Evolutionary conservation across 2,113 vertebrate species (phyloP).

Genomic region (Gadus chalcogrammus): DNA sequence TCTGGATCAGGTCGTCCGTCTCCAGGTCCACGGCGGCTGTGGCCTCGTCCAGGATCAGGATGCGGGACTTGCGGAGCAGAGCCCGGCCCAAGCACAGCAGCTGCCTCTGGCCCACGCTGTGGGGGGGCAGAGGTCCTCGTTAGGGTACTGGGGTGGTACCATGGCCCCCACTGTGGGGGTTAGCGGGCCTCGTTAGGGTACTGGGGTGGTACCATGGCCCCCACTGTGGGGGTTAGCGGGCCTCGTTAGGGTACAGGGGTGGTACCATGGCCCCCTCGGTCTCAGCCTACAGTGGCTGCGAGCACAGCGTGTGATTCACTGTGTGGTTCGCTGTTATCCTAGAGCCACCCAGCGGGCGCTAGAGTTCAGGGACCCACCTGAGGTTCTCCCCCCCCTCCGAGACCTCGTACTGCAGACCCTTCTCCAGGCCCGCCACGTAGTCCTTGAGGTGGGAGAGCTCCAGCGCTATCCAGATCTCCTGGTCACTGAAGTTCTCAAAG

Average conservation of each 20-base stretch:
- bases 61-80: constrained; percentile 87
- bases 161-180: too few relatives aligned
- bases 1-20: constrained; percentile 90
- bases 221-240: too few relatives aligned
- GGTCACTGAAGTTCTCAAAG: constrained; percentile 82
- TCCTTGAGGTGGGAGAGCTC: constrained; percentile 89
- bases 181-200: too few relatives aligned
- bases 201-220: too few relatives aligned
- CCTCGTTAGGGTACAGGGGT: too few relatives aligned
- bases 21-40: constrained; percentile 93
- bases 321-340: too few relatives aligned
- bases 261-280: too few relatives aligned
- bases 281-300: too few relatives aligned
- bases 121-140: too few relatives aligned
- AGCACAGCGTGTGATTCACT: too few relatives aligned
- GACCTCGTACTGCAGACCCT: constrained; percentile 76
- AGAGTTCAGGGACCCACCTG: constrained; percentile 71
- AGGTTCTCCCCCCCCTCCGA: constrained; percentile 91
- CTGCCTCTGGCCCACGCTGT: constrained; percentile 91
- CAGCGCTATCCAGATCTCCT: constrained; percentile 85
- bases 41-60: constrained; percentile 93
- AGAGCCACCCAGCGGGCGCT: too few relatives aligned
- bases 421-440: constrained; percentile 66
- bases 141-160: too few relatives aligned
- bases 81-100: constrained; percentile 90